phyloP scores from a whole-genome alignment of 1,140 invertebrate species.

The Trachymyrmex cornetzi region DNA sequence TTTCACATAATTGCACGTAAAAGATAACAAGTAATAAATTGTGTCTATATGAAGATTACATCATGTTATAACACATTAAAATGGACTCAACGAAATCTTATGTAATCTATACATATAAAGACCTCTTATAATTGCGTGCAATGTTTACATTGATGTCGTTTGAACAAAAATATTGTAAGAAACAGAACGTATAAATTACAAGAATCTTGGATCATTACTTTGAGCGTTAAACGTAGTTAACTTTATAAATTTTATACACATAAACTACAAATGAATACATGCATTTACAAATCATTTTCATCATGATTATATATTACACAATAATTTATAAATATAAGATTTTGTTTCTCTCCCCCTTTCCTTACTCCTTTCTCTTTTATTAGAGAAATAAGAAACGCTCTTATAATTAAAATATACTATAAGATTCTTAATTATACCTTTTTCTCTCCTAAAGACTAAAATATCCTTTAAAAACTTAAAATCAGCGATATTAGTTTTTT shows the following conservation, averaged over 20 bases:
- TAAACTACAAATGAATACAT: slow-evolving; percentile 43
- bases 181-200: slow-evolving; percentile 21
- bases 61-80: slow-evolving; percentile 23
- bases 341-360: neutral
- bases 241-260: slow-evolving; percentile 22
- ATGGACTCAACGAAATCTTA: neutral
- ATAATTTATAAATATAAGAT: slow-evolving; percentile 60
- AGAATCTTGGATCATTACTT: slow-evolving; percentile 35
- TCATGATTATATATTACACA: slow-evolving; percentile 62
- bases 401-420: slow-evolving; percentile 32
- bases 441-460: slow-evolving; percentile 13
- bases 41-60: slow-evolving; percentile 12
- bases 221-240: neutral
- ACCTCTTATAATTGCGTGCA: slow-evolving; percentile 21
- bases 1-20: slow-evolving; percentile 49
- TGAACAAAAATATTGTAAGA: neutral
- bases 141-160: slow-evolving; percentile 35
- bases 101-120: slow-evolving; percentile 26
- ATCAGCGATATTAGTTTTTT: slow-evolving; percentile 29
- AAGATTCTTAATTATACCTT: slow-evolving; percentile 40
- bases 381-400: neutral
- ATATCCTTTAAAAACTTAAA: slow-evolving; percentile 32
- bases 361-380: neutral
- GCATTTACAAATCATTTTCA: slow-evolving; percentile 40
- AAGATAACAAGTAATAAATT: slow-evolving; percentile 62